phyloP scores from a whole-genome alignment of 2,797 vertebrate species.

The Myoxocephalus aenaeus region DNA sequence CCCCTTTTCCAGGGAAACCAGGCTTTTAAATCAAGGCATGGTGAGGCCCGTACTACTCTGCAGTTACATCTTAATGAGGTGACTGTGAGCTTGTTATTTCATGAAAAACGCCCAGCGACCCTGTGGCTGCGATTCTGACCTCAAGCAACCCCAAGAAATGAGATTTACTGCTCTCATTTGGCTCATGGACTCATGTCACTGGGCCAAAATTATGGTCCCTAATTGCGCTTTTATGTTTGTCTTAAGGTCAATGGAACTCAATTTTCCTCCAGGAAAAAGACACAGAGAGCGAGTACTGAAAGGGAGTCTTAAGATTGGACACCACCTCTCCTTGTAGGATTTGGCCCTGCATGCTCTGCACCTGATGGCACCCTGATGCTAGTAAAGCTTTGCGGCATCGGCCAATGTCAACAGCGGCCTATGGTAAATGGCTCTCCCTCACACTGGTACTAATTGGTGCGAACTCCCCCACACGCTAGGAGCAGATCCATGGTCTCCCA shows the following conservation, averaged over 20 bases:
- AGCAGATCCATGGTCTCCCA: constrained; percentile 76
- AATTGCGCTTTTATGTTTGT: constrained; percentile 71
- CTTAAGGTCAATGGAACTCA: constrained; percentile 64
- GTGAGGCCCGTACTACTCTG: constrained; percentile 54
- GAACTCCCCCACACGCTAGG: constrained; percentile 63
- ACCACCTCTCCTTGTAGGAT: constrained; percentile 49
- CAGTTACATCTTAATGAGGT: constrained; percentile 72
- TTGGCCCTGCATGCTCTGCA: constrained; percentile 56
- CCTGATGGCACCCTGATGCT: constrained; percentile 77
- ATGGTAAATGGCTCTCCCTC: constrained; percentile 72
- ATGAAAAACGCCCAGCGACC: constrained; percentile 64
- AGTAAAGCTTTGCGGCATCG: constrained; percentile 56
- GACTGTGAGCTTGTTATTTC: constrained; percentile 74
- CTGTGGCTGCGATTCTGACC: constrained; percentile 70
- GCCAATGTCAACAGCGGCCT: constrained; percentile 79
- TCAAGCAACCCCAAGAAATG: constrained; percentile 60
- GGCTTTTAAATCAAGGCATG: constrained; percentile 66
- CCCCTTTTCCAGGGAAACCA: constrained; percentile 53
- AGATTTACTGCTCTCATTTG: constrained; percentile 74
- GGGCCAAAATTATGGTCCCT: constrained; percentile 60
- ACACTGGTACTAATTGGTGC: constrained; percentile 79
- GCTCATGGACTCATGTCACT: constrained; percentile 49
- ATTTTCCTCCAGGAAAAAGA: constrained; percentile 54
- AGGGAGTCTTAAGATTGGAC: constrained; percentile 45
- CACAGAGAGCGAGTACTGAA: constrained; percentile 43